Evolutionary conservation across 2,113 vertebrate species (phyloP), one percentile per base, ranked within the genome.

Genomic region (Saguinus imperator): DNA sequence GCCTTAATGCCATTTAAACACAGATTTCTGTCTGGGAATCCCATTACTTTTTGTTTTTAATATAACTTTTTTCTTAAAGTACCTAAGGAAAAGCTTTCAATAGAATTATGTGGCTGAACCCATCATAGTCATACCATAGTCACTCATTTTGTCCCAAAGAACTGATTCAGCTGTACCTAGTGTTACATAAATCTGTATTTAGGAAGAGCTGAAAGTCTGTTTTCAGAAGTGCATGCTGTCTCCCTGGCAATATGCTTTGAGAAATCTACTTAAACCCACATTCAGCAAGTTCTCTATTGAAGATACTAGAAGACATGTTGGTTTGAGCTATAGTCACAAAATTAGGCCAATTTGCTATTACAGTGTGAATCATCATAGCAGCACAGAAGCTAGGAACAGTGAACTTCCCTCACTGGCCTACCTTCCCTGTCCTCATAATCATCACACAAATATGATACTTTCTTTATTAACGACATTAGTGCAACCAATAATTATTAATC

Each of bases 1-100:
- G 96, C 8, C 97, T 98, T 96, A 96, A 95, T 93, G 94, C 93
- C 94, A 96, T 48, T 98, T 93, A 97, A 98, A 94, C 48, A 10
- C 92, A 68, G 92, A 92, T 93, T 89, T 98, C 94, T 97, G 97
- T 97, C 98, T n/a, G 92, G 88, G 70, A 87, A 82, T 97, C 97
- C 87, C 97, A 98, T 98, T 97, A 98, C 87, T 94, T 97, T 97
- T 97, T 97, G 94, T 95, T 96, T 92, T 96, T 80, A 88, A 94
- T 92, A 40, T 91, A 73, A 91, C 45, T 76, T 86, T 92, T 95
- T 85, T 55, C 95, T 97, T 95, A 85, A 97, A 97, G 89, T 90
- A 97, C 61, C 85, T 77, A 81, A 94, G 87, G 89, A 94, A 94
- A 98, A 93, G 23, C 21, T 95, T 91, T 93, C 83, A 88, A 83